Percentiles rank a stretch among this genome's conserved stretches.
phyloP scores from a whole-genome alignment of 2,888 invertebrate genomes.

The Leptura quadrifasciata region DNA sequence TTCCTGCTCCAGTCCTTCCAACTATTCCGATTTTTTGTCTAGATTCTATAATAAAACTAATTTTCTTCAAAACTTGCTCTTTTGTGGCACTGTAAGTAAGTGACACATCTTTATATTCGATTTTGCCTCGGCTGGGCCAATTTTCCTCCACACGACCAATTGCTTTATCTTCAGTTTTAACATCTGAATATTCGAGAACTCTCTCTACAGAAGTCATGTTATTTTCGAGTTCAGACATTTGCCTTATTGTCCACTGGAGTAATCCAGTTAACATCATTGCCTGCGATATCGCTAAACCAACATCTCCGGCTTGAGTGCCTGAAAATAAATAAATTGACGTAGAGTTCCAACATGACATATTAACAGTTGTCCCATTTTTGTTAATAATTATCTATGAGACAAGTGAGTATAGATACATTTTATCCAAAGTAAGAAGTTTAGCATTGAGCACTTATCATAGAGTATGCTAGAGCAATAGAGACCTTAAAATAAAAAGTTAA shows the following conservation, averaged over 20 bases:
- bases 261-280: constrained; percentile 73
- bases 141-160: constrained; percentile 58
- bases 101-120: constrained; percentile 81
- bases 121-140: constrained; percentile 85
- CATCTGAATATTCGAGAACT: constrained; percentile 85
- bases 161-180: constrained; percentile 76
- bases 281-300: constrained; percentile 71
- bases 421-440: too few species aligned
- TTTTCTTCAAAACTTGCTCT: constrained; percentile 76
- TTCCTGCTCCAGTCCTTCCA: constrained; percentile 89
- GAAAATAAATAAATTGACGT: constrained; percentile 45
- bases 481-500: too few species aligned
- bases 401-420: too few species aligned
- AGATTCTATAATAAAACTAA: constrained; percentile 78
- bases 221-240: constrained; percentile 76
- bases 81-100: constrained; percentile 84
- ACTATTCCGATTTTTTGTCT: constrained; percentile 85
- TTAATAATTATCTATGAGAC: too few species aligned
- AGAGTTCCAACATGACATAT: too few species aligned
- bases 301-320: constrained; percentile 69
- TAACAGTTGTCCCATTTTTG: too few species aligned
- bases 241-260: constrained; percentile 90
- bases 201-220: constrained; percentile 95
- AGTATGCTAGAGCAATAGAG: too few species aligned
- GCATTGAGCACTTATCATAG: too few species aligned